phyloP scores from a whole-genome alignment of 2,888 invertebrate species.

The Drosophila suboccidentalis region DNA sequence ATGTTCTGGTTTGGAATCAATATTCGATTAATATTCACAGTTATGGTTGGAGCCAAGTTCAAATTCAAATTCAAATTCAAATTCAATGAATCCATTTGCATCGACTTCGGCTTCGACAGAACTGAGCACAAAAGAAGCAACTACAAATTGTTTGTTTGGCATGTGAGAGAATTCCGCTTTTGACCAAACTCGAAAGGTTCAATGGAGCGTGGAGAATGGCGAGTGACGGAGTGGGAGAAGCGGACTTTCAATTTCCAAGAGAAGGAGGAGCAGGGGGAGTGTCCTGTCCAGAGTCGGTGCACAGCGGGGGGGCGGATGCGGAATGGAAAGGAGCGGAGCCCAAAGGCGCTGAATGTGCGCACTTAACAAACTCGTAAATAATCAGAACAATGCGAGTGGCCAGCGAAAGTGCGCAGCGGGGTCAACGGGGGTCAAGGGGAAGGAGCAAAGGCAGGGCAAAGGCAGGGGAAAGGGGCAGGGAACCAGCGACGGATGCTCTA shows the following conservation, averaged over 20 bases:
- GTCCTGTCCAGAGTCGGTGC: conserved; percentile 29
- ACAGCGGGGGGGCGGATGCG: conserved; percentile 28
- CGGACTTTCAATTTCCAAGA: background rate
- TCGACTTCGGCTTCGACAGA: conserved; percentile 16
- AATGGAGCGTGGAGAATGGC: conserved; percentile 63
- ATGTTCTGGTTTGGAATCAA: conserved; percentile 14
- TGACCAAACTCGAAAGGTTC: conserved; percentile 26
- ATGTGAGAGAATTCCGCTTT: conserved; percentile 37
- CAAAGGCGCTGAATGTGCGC: conserved; percentile 69
- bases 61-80: background rate
- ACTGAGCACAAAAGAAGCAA: conserved; percentile 23
- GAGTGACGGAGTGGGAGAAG: background rate
- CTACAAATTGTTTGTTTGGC: conserved; percentile 46
- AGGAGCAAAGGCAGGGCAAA: background rate
- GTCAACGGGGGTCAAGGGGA: background rate
- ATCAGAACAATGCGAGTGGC: conserved; percentile 74
- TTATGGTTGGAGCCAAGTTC: conserved; percentile 5
- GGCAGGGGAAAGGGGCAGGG: background rate
- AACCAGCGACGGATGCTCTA: conserved; percentile 41
- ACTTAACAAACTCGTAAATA: conserved; percentile 82
- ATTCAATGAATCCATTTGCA: conserved; percentile 36
- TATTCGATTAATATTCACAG: conserved; percentile 37
- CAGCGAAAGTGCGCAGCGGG: conserved; percentile 23
- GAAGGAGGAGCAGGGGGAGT: conserved; percentile 35
- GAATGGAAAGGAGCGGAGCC: background rate